Base-by-base conservation (phyloP, 2,113 vertebrate species). In the Tetrao urogallus region DNA sequence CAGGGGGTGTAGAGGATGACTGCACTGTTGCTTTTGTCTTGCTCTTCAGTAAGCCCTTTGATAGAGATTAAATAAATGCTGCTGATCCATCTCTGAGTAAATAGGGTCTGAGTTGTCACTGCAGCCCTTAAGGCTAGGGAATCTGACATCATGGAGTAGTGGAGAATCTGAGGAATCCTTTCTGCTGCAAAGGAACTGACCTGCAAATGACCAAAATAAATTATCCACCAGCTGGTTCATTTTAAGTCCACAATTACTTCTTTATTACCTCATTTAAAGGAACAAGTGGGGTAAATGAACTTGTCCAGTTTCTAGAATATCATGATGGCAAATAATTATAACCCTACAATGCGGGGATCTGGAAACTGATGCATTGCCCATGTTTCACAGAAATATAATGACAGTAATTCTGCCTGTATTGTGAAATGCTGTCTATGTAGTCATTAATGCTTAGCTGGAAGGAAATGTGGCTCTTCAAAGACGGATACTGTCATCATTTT, bases 321-420 rank as follows among this genome's bases (percentile, higher is more conserved):
- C 77, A 67, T 47, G 78, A 93, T 92, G 91, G 88, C 75, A 86
- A 94, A 90, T 95, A 95, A 95, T 96, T 94, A 90, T 12, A 92
- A 81, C 82, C 69, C 52, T 96, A 82, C 86, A 85, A 86, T 72
- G 48, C 63, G 82, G 83, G 32, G 66, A 93, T 79, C 86, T 94
- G 82, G 82, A 92, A 96, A 86, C 86, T 88, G 79, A 90, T 85
- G 61, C 18, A 77, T 93, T 7, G 6, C 90, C 90, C 67, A 78
- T 5, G 4, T 93, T 86, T 94, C 79, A 77, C 58, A 72, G 80
- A 43, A 92, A 94, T 57, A 85, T 94, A 96, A 95, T 93, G 92
- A 94, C 90, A 96, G 89, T 93, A 93, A 96, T 95, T 96, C 82
- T 86, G 79, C 77, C 60, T 94, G 95, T 96, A 89, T 94, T 92